Conservation (phyloP, 2,797 vertebrate genomes). For the Peromyscus eremicus region DNA sequence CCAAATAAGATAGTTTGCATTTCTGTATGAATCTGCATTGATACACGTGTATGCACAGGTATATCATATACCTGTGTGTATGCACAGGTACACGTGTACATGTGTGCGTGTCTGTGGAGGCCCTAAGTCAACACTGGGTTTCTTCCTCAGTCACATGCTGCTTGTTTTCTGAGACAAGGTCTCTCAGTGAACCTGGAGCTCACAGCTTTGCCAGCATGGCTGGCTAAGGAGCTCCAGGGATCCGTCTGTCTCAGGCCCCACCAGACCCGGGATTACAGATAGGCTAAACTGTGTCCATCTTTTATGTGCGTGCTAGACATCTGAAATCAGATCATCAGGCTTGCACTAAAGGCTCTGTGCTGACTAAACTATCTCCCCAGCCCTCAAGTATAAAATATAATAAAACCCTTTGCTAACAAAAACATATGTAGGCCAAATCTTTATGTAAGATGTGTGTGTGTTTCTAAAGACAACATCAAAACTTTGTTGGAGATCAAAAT, state of each 20-base stretch:
- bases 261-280: neutral
- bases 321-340: neutral
- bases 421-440: slow-evolving; percentile 39
- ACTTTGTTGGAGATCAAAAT: neutral
- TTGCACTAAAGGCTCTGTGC: neutral
- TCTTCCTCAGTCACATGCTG: neutral
- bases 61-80: neutral
- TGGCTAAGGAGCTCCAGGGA: neutral
- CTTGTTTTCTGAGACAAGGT: neutral
- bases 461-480: slow-evolving; percentile 15
- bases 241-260: neutral
- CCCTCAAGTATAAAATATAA: slow-evolving; percentile 46
- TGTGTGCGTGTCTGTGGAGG: neutral
- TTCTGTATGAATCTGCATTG: neutral
- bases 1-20: neutral
- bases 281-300: neutral
- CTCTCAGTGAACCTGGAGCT: neutral
- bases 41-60: neutral
- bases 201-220: neutral
- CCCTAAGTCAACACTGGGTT: neutral
- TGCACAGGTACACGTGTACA: neutral
- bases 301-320: neutral
- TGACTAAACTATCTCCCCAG: neutral
- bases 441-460: neutral
- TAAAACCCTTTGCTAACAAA: slow-evolving; percentile 34